These are phyloP conservation scores for Polietes domitor DNA, from an alignment of 2,888 invertebrate genomes.

Conservation along the genomic window DNA sequence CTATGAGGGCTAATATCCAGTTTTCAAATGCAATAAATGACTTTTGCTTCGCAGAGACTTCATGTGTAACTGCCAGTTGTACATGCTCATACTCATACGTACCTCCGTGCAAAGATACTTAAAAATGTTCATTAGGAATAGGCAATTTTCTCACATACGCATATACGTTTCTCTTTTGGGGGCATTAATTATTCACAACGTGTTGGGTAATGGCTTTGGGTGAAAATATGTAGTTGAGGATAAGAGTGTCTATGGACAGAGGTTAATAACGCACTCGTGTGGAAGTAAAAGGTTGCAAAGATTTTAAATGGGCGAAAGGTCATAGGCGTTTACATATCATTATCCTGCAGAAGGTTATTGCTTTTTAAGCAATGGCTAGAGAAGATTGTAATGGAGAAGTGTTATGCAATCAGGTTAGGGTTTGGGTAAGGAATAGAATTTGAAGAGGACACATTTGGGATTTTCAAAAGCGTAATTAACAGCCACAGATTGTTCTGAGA, in stretches of 20 bases:
- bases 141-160: not conserved
- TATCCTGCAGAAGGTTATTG: no score
- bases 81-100: not conserved
- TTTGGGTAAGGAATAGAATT: no score
- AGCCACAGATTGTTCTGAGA: no score
- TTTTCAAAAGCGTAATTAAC: no score
- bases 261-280: not conserved
- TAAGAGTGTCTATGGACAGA: not conserved
- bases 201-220: not conserved
- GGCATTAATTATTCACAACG: constrained; percentile 7
- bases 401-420: no score
- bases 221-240: not conserved
- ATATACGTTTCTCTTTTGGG: not conserved
- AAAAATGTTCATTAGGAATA: no score
- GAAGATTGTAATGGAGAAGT: no score
- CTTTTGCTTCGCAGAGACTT: not conserved
- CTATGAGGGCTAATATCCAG: not conserved
- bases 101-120: not conserved
- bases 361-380: no score
- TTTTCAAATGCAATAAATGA: not conserved
- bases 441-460: no score
- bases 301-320: not conserved
- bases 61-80: not conserved
- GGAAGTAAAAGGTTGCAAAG: not conserved
- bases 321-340: no score